phyloP scores from a whole-genome alignment of 2,113 vertebrate genomes.

The Kryptolebias marmoratus region DNA sequence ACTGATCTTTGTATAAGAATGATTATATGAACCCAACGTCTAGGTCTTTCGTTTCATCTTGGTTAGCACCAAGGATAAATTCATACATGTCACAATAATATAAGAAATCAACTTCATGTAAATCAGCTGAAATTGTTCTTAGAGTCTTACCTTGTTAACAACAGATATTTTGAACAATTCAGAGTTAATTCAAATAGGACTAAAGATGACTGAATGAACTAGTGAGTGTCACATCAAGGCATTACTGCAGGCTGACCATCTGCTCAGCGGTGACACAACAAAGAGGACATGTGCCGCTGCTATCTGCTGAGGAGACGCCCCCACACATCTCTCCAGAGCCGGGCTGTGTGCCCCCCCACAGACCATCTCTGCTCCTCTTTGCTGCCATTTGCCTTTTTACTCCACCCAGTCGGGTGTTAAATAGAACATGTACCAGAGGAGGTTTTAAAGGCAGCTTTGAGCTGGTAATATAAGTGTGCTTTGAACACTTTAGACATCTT shows the following conservation, averaged over 20 bases:
- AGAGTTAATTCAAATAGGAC: constrained; percentile 31
- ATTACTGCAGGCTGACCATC: constrained; percentile 81
- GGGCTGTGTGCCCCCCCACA: constrained; percentile 45
- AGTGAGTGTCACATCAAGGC: constrained; percentile 64
- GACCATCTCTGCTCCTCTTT: constrained; percentile 48
- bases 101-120: too few species aligned
- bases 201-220: constrained; percentile 64
- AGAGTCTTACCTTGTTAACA: too few species aligned
- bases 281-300: constrained; percentile 75
- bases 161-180: not conserved
- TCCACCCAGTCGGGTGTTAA: constrained; percentile 26
- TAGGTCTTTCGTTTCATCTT: too few species aligned
- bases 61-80: too few species aligned
- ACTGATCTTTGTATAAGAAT: not conserved
- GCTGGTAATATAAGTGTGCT: too few species aligned
- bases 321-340: constrained; percentile 53
- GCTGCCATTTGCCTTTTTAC: constrained; percentile 23
- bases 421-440: not conserved
- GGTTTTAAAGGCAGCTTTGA: not conserved
- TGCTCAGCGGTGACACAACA: constrained; percentile 82
- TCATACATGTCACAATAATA: too few species aligned
- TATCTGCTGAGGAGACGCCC: constrained; percentile 72
- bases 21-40: too few species aligned
- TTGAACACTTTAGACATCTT: not conserved
- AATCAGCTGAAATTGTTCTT: too few species aligned